phyloP scores from a whole-genome alignment of 1,140 invertebrate species.

The Diorhabda sublineata region DNA sequence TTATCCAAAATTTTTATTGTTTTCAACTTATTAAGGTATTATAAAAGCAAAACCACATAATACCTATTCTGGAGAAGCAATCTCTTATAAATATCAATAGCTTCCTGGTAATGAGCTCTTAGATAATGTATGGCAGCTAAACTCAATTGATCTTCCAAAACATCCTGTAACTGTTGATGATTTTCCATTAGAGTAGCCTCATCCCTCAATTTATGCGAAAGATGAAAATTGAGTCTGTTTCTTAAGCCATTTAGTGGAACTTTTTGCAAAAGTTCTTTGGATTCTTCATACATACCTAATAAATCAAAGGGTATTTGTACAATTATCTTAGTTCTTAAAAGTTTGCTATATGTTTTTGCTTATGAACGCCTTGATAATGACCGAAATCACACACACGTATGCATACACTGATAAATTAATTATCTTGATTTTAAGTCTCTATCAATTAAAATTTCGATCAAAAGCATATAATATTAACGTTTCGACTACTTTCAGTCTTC shows the following conservation, averaged over 20 bases:
- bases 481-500: no score
- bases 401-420: no score
- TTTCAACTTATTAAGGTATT: neutral
- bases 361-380: no score
- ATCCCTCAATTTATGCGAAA: constrained; percentile 88
- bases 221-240: constrained; percentile 84
- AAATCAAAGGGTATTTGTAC: neutral
- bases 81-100: constrained; percentile 98
- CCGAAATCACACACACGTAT: no score
- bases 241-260: constrained; percentile 62
- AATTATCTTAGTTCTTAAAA: no score
- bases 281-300: constrained; percentile 62
- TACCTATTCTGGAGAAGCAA: constrained; percentile 88
- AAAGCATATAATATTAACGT: no score
- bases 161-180: constrained; percentile 80
- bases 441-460: no score
- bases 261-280: constrained; percentile 59
- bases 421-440: no score
- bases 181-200: constrained; percentile 77
- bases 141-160: constrained; percentile 91
- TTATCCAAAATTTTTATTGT: neutral
- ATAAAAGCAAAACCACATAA: neutral
- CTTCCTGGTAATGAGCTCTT: constrained; percentile 94
- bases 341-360: no score
- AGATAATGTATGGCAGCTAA: constrained; percentile 96